A percentile compares a stretch with the other conserved stretches of the same genome.
Evolutionary conservation across 1,140 invertebrate genomes (phyloP).

Genomic region (Caerostris extrusa): DNA sequence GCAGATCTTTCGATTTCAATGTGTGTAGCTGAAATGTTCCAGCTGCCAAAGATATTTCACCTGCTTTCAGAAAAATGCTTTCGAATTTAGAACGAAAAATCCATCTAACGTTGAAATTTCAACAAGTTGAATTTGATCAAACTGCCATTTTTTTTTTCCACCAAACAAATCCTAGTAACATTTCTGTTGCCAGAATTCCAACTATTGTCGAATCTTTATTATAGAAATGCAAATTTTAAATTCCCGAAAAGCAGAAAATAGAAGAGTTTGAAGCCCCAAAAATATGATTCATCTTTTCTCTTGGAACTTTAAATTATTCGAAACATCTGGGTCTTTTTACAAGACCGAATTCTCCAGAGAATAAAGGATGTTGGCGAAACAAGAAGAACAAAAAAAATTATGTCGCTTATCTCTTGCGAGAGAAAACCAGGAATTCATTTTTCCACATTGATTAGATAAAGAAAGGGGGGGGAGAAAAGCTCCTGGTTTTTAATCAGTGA

Average conservation of each 20-base stretch:
- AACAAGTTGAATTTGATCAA: constrained; percentile 26
- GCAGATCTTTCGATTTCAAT: constrained; percentile 25
- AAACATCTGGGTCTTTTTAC: constrained; percentile 55
- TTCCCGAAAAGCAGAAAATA: background rate
- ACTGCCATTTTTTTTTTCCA: background rate
- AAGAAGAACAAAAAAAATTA: background rate
- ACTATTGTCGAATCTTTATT: constrained; percentile 33
- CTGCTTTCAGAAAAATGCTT: background rate
- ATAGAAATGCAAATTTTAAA: constrained; percentile 50
- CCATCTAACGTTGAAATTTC: background rate
- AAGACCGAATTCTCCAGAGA: constrained; percentile 1
- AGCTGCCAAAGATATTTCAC: background rate
- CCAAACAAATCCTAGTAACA: background rate
- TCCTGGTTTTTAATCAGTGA: constrained; percentile 37
- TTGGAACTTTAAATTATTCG: constrained; percentile 19
- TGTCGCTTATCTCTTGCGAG: constrained; percentile 3
- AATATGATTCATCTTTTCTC: constrained; percentile 15
- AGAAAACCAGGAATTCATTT: constrained; percentile 34
- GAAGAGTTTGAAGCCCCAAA: background rate
- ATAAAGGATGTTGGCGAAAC: background rate
- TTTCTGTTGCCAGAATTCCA: no score
- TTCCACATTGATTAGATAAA: constrained; percentile 48
- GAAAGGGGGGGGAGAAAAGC: background rate
- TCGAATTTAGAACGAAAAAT: background rate
- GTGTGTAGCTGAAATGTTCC: background rate